Evolutionary conservation across 2,888 invertebrate species (phyloP).

Genomic region (Cheilosia vernalis): DNA sequence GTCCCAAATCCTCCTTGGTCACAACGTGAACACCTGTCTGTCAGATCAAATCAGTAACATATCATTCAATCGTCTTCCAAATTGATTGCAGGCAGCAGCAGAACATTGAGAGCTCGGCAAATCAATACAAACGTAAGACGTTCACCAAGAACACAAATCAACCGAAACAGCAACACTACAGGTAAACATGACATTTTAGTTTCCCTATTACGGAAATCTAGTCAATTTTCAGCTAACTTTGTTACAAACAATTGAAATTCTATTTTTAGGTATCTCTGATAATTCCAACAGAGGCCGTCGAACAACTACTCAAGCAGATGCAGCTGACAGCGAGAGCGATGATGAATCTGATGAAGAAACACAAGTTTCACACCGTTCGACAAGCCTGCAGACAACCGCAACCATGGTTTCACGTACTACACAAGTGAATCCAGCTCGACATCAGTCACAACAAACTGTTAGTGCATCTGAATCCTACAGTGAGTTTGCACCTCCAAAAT

Average conservation of each 20-base stretch:
- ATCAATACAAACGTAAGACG: not conserved
- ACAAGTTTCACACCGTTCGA: conserved; percentile 29
- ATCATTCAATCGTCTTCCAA: too few relatives aligned
- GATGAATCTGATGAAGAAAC: conserved; percentile 57
- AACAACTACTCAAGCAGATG: conserved; percentile 5
- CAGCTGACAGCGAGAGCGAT: conserved; percentile 78
- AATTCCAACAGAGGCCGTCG: conserved; percentile 2
- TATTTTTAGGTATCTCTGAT: not conserved
- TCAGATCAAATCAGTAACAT: too few relatives aligned
- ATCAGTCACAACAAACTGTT: conserved; percentile 42
- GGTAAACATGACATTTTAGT: conserved; percentile 11
- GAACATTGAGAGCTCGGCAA: conserved; percentile 13
- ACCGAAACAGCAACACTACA: not conserved
- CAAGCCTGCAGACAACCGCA: not conserved
- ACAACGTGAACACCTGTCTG: too few relatives aligned
- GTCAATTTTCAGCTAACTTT: too few relatives aligned
- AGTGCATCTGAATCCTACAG: not conserved
- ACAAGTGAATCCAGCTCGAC: conserved; percentile 9
- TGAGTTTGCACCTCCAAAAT: not conserved
- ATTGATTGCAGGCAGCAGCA: conserved; percentile 9
- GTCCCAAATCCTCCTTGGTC: too few relatives aligned
- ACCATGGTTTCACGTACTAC: conserved; percentile 20
- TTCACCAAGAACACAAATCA: conserved; percentile 19
- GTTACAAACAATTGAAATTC: not conserved
- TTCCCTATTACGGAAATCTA: not conserved